A percentile compares a stretch with the other conserved stretches of the same genome.
Conservation (phyloP, 2,113 vertebrate genomes). For the Microcebus murinus region DNA sequence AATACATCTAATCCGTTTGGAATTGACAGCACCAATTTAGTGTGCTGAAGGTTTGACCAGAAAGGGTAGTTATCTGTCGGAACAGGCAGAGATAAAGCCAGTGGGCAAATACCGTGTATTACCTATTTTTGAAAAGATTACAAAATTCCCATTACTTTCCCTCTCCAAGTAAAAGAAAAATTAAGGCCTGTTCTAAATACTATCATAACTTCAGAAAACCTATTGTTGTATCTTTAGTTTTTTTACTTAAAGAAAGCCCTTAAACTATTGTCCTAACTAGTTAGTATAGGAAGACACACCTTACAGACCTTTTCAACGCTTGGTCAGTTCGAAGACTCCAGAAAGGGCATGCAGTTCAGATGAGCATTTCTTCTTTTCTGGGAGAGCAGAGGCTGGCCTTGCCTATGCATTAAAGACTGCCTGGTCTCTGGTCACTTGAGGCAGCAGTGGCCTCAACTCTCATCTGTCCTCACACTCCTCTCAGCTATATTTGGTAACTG, state of each 20-base stretch:
- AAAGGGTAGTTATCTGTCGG: slow-evolving; percentile 27
- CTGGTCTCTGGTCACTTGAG: slow-evolving; percentile 85
- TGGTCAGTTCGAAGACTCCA: slow-evolving; percentile 72
- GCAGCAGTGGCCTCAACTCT: slow-evolving; percentile 88
- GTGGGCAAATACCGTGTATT: not conserved
- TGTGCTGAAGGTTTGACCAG: not conserved
- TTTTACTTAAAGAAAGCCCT: slow-evolving; percentile 19
- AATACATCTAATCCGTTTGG: not conserved
- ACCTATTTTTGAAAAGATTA: slow-evolving; percentile 26
- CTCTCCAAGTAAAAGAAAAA: slow-evolving; percentile 34
- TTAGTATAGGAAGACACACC: slow-evolving; percentile 28
- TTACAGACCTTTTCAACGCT: slow-evolving; percentile 82
- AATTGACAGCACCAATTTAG: slow-evolving; percentile 35
- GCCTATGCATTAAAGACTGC: slow-evolving; percentile 78
- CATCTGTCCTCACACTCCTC: slow-evolving; percentile 92
- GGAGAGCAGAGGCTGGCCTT: slow-evolving; percentile 65
- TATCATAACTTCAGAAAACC: not conserved
- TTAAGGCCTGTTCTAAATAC: not conserved
- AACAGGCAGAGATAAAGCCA: not conserved
- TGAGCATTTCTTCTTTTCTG: slow-evolving; percentile 55
- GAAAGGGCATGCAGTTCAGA: slow-evolving; percentile 45
- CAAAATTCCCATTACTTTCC: not conserved
- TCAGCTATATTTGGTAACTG: slow-evolving; percentile 96
- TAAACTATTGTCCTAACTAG: slow-evolving; percentile 52
- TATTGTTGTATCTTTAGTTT: slow-evolving; percentile 20